Evolutionary conservation across 2,888 invertebrate species (phyloP), one percentile per base, ranked within the genome.

Genomic region (Crepidodera aurea): DNA sequence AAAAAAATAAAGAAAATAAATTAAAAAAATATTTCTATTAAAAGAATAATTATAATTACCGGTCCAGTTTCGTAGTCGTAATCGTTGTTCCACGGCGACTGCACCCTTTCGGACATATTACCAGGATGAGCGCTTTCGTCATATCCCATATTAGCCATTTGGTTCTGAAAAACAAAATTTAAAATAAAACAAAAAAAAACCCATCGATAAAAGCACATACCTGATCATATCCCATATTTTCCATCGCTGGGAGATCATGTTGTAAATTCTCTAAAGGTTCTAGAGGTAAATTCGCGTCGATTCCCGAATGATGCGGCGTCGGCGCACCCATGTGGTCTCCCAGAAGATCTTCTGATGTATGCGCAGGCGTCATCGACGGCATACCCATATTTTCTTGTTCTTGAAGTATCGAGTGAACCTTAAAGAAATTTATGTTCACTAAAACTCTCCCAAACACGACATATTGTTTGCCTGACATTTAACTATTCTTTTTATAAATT

Each of bases 41-140:
- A n/a, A n/a, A n/a, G n/a, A n/a, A n/a, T n/a, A n/a, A n/a, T n/a
- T n/a, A n/a, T n/a, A 56, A 84, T 85, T 83, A 93, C 92, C 71
- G 90, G 90, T 77, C 91, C 93, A 68, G 90, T 91, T 55, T 92
- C 91, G 59, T 89, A 88, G 76, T 93, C 93, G 77, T 92, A 92
- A 76, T 92, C 92, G 73, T 90, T 90, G 66, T 87, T 85, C 88
- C 88, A 88, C 2, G 88, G 88, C 4, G 87, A 87, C 1, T 85
- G 84, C 1, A 81, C 78, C 67, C 85, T 81, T 73, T 87, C 87
- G 0, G 87, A 87, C 77, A 85, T 82, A 12, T 76, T 78, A 12
- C 84, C 84, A 32, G 84, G 84, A 79, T 88, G 83, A 71, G 87
- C 78, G 70, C 87, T 79, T 80, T 84, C 89, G 72, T 91, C 91